Evolutionary conservation across 2,888 invertebrate species (phyloP), one percentile per base, ranked within the genome.

Genomic region (Rhyacophila evoluta): DNA sequence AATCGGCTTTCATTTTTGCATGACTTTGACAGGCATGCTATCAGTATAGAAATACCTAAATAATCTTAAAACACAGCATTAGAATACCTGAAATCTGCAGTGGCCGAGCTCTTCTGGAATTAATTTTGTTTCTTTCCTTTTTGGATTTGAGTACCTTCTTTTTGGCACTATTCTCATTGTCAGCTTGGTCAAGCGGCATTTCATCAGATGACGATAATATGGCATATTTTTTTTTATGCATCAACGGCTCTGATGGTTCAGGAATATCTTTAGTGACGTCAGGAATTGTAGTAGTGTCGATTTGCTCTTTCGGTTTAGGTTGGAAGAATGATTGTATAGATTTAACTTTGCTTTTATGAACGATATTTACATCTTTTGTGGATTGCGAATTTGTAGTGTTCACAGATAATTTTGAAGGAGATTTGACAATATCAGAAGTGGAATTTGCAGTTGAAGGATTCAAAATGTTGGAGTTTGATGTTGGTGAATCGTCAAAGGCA

Each of bases 1-100:
- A n/a, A n/a, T n/a, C n/a, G n/a, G n/a, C n/a, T n/a, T n/a, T n/a
- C n/a, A n/a, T n/a, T n/a, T n/a, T n/a, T n/a, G n/a, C n/a, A n/a
- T n/a, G n/a, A n/a, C n/a, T n/a, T n/a, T n/a, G n/a, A n/a, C n/a
- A n/a, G n/a, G n/a, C n/a, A n/a, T n/a, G n/a, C n/a, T n/a, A n/a
- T n/a, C n/a, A n/a, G n/a, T n/a, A n/a, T n/a, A n/a, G n/a, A n/a
- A n/a, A n/a, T n/a, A n/a, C n/a, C n/a, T n/a, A n/a, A n/a, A n/a
- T n/a, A n/a, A n/a, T n/a, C n/a, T n/a, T n/a, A n/a, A n/a, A n/a
- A n/a, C n/a, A n/a, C n/a, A n/a, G n/a, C n/a, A n/a, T n/a, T n/a
- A n/a, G n/a, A n/a, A n/a, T 84, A 89, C 90, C 90, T 83, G 90
- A 90, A 81, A 89, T 87, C 79, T 88, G 88, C 33, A 89, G 82